phyloP scores from a whole-genome alignment of 92 coral and sea anemone species.

The Parazoanthus darwini region DNA sequence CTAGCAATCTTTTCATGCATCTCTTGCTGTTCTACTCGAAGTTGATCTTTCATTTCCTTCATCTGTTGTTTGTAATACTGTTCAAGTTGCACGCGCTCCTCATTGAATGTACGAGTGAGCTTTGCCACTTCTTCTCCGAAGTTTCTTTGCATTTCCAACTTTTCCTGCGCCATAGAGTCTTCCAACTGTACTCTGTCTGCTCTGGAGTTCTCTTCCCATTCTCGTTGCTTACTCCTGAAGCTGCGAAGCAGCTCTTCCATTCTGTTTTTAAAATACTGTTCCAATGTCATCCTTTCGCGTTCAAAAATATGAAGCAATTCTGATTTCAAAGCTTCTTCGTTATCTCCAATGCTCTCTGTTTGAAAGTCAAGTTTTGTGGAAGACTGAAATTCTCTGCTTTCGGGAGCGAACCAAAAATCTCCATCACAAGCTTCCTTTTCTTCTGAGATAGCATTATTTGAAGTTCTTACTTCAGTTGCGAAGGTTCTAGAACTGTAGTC shows the following conservation, averaged over 20 bases:
- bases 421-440: constrained; percentile 8
- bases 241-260: constrained; percentile 75
- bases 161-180: constrained; percentile 76
- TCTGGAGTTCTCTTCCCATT: constrained; percentile 77
- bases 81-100: constrained; percentile 83
- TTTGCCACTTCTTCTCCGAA: constrained; percentile 90
- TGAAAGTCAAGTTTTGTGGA: constrained; percentile 35
- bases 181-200: constrained; percentile 78
- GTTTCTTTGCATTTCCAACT: constrained; percentile 83
- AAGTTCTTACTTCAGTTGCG: background rate
- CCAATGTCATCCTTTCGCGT: constrained; percentile 78
- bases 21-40: constrained; percentile 61
- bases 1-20: constrained; percentile 64
- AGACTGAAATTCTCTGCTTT: constrained; percentile 9
- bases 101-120: constrained; percentile 84
- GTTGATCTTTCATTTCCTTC: constrained; percentile 68
- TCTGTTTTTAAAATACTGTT: constrained; percentile 75
- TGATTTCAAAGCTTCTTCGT: constrained; percentile 77
- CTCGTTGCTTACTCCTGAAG: constrained; percentile 70
- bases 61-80: constrained; percentile 82
- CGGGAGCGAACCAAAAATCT: constrained; percentile 13
- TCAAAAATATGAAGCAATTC: constrained; percentile 90
- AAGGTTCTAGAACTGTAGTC: background rate
- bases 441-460: constrained; percentile 6
- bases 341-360: constrained; percentile 48